Base-by-base conservation (phyloP, 2,797 vertebrate genomes). In the Gallinago solitaria region DNA sequence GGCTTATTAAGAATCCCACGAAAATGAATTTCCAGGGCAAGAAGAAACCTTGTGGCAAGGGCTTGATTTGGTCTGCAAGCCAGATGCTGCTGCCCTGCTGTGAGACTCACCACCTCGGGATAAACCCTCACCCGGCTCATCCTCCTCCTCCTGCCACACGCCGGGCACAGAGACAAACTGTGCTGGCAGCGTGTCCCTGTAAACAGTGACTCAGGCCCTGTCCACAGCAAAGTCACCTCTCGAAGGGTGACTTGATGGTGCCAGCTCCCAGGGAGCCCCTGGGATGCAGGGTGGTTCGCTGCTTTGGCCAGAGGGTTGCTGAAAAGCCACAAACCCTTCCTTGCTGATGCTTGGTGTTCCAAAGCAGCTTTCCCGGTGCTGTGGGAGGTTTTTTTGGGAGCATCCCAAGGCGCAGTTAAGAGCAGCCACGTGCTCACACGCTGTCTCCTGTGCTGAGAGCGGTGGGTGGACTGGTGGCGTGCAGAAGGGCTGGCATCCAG, bases 221-320 rank as follows among this genome's bases (percentile, higher is more conserved):
- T 41, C 37, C 28, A 39, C 71, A 60, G 71, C 79, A 87, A 70
- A 87, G 85, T 73, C 87, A 71, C 83, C 73, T 81, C 76, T 39
- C 35, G 5, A 4, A 17, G 56, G 37, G 61, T 30, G 35, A 11
- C 9, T 19, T 23, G 11, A 25, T 74, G 89, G 37, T 53, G 69
- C 54, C 77, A 79, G 59, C 51, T 65, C n/a, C 35, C 47, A 32
- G 51, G 4, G 15, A 68, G 53, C 27, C 30, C 37, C 76, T 28
- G 50, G 56, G 57, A 24, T 50, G 41, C 45, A 33, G 61, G 16
- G 12, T 5, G 60, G 30, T 32, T 57, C 17, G 21, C 59, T 63
- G 50, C 16, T 59, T 47, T 65, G 32, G 56, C 2, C 5, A 39
- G 73, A 70, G 37, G 5, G 13, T 32, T 70, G 32, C 61, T 71